phyloP scores from a whole-genome alignment of 2,797 vertebrate genomes.

The Heterohyrax brucei region DNA sequence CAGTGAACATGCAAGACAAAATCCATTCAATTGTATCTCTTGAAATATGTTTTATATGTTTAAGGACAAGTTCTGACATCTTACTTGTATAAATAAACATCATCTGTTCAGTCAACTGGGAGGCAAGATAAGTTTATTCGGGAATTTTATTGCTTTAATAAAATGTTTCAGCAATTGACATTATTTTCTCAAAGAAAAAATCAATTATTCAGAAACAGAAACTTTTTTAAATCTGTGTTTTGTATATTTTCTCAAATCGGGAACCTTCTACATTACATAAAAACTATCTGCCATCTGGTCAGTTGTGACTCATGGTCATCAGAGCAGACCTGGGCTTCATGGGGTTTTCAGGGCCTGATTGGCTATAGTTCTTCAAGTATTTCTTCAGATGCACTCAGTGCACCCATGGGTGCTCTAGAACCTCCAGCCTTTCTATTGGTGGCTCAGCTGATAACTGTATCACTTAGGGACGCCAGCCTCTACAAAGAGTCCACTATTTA shows the following conservation, averaged over 20 bases:
- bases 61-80: neutral
- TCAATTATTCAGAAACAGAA: neutral
- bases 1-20: neutral
- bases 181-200: neutral
- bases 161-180: neutral
- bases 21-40: neutral
- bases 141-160: constrained; percentile 18
- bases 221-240: neutral
- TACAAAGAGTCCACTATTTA: neutral
- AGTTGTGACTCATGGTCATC: neutral
- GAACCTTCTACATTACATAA: neutral
- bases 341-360: neutral
- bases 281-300: neutral
- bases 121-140: neutral
- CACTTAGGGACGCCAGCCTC: neutral
- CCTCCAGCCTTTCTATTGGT: neutral
- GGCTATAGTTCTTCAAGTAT: neutral
- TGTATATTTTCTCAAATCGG: neutral
- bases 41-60: neutral
- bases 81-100: neutral
- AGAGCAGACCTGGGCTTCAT: neutral
- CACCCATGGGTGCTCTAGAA: neutral
- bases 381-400: neutral
- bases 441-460: neutral
- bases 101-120: neutral